Conservation (phyloP, 1,140 invertebrate species). For the Papilio dardanus region DNA sequence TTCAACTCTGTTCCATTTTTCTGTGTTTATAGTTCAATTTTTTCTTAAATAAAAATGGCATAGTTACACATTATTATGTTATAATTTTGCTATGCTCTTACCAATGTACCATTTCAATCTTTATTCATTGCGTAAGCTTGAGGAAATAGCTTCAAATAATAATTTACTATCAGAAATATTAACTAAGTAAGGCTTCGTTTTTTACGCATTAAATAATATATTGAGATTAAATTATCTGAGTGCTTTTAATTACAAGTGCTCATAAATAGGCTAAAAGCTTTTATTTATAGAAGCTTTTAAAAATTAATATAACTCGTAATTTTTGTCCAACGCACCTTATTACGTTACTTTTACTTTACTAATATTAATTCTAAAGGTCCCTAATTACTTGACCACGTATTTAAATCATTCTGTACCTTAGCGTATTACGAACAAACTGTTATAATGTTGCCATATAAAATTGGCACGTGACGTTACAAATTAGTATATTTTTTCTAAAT, state of each 20-base stretch:
- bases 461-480: slow-evolving; percentile 57
- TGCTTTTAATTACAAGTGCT: slow-evolving; percentile 19
- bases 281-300: neutral
- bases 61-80: neutral
- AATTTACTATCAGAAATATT: too few relatives aligned
- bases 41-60: neutral
- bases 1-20: neutral
- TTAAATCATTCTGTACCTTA: neutral
- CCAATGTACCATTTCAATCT: neutral
- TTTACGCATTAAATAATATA: neutral
- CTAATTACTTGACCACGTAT: neutral
- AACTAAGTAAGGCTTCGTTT: too few relatives aligned
- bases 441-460: neutral
- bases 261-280: slow-evolving; percentile 1
- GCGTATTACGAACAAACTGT: neutral
- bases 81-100: neutral
- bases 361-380: neutral
- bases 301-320: slow-evolving; percentile 13
- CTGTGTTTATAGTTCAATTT: neutral
- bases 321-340: neutral
- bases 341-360: neutral
- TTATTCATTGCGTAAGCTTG: too few relatives aligned
- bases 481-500: slow-evolving; percentile 32
- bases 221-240: slow-evolving; percentile 1
- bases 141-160: neutral